Percentiles rank a stretch among this genome's conserved stretches.
Conservation (phyloP, 2,113 vertebrate species). For the Anser brachyrhynchus region DNA sequence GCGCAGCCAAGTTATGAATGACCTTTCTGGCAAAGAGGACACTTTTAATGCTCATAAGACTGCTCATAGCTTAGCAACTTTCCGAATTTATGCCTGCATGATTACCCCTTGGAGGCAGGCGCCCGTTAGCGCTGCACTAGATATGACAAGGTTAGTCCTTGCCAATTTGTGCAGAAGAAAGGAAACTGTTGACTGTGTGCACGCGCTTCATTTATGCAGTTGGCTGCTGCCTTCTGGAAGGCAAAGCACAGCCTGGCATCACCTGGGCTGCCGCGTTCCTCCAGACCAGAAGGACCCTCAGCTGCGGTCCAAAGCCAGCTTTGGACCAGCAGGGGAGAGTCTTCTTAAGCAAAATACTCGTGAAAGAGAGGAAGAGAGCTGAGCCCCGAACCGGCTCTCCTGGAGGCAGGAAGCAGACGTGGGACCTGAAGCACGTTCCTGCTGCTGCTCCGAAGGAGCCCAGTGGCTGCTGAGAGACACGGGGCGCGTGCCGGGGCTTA, state of each 20-base stretch:
- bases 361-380: neutral
- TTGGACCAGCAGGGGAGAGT: neutral
- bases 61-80: conserved; percentile 93
- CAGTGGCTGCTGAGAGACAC: neutral
- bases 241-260: neutral
- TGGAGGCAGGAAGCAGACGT: rapidly evolving
- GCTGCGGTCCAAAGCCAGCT: rapidly evolving
- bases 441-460: neutral
- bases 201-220: neutral
- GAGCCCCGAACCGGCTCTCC: neutral
- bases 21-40: conserved; percentile 98
- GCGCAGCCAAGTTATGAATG: conserved; percentile 98
- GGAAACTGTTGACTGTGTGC: conserved; percentile 16
- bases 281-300: rapidly evolving
- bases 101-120: conserved; percentile 87
- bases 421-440: neutral
- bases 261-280: neutral
- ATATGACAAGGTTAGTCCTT: conserved; percentile 85
- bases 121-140: conserved; percentile 82
- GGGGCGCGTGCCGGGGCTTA: rapidly evolving
- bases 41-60: conserved; percentile 95
- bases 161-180: conserved; percentile 77
- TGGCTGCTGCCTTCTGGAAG: neutral
- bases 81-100: conserved; percentile 88
- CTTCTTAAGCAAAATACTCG: too few relatives aligned